Evolutionary conservation across 1,140 invertebrate species (phyloP).

Genomic region (Heliconius nattereri): DNA sequence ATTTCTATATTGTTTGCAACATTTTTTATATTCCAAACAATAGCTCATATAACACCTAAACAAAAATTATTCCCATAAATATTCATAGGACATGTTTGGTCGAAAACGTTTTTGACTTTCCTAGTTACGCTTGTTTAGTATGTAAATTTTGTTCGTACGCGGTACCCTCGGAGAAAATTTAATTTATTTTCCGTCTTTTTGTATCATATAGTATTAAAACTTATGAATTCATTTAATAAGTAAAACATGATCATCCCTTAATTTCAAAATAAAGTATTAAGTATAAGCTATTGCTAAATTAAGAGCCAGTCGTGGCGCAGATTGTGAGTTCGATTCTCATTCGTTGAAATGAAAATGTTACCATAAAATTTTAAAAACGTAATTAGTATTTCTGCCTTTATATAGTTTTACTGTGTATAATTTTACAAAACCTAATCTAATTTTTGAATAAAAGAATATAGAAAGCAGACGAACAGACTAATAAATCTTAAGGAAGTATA

Average conservation of each 20-base stretch:
- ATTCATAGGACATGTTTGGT: slow-evolving; percentile 28
- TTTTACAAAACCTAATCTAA: neutral
- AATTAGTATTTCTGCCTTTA: neutral
- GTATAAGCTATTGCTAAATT: no score
- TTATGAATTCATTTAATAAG: no score
- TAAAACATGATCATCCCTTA: no score
- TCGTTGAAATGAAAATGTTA: no score
- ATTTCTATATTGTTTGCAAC: neutral
- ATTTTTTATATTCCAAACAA: slow-evolving; percentile 10
- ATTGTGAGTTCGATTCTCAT: no score
- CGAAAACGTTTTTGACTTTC: slow-evolving; percentile 25
- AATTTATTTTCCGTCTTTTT: neutral
- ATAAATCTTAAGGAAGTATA: slow-evolving; percentile 42
- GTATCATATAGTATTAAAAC: neutral
- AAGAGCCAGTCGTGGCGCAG: no score
- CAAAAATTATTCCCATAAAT: slow-evolving; percentile 27
- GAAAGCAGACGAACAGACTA: slow-evolving; percentile 39
- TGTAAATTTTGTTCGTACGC: slow-evolving; percentile 14
- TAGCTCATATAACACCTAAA: neutral
- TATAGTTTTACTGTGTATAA: neutral
- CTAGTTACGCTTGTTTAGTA: slow-evolving; percentile 35
- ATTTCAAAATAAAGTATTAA: no score
- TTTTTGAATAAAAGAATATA: slow-evolving; percentile 17
- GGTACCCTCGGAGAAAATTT: slow-evolving; percentile 1
- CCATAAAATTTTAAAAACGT: neutral